Percentiles rank a stretch among this genome's conserved stretches.
These are phyloP conservation scores for Drosophila tani DNA, from an alignment of 1,140 invertebrate species.

Conservation along the genomic window DNA sequence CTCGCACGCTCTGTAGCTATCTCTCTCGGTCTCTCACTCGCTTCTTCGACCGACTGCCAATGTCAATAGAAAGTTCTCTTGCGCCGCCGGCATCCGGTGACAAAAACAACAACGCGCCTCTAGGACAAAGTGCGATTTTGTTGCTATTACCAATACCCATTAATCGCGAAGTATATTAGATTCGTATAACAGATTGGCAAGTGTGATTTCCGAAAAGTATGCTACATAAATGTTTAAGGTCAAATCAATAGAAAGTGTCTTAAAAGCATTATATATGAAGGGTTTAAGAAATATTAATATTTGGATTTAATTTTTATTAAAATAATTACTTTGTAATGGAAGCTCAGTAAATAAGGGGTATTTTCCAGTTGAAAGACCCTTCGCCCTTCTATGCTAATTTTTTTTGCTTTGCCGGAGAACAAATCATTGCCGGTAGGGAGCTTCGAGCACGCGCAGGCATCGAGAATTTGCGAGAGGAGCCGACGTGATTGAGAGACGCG, in stretches of 20 bases:
- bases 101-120: conserved; percentile 37
- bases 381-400: neutral
- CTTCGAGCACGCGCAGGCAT: conserved; percentile 46
- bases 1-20: neutral
- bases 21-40: neutral
- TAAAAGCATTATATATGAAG: no score
- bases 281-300: no score
- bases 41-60: conserved; percentile 1
- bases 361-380: neutral
- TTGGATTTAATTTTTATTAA: no score
- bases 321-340: no score
- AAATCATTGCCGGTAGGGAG: conserved; percentile 44
- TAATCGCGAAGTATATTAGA: neutral
- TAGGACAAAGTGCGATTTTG: conserved; percentile 67
- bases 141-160: conserved; percentile 43
- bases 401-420: conserved; percentile 18
- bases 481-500: conserved; percentile 23
- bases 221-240: no score
- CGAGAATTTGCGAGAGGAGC: conserved; percentile 31
- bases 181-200: neutral
- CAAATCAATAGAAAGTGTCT: no score
- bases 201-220: no score
- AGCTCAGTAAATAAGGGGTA: neutral
- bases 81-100: conserved; percentile 26
- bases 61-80: conserved; percentile 36